Percentiles rank a stretch among this genome's conserved stretches.
Conservation (phyloP, 1,140 invertebrate genomes). For the Magallana gigas region DNA sequence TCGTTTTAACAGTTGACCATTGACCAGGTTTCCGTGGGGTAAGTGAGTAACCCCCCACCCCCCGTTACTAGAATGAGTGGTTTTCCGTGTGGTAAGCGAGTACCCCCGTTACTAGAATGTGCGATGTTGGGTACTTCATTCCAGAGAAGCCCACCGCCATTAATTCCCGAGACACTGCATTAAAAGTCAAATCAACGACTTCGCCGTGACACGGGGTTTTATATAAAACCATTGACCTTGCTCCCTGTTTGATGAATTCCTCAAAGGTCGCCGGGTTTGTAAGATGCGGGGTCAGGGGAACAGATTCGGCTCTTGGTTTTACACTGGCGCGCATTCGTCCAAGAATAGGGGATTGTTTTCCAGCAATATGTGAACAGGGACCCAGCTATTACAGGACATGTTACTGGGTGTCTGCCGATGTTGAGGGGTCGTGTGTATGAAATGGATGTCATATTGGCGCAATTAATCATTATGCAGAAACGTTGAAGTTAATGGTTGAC, state of each 20-base stretch:
- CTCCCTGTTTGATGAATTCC: not conserved
- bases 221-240: slow-evolving; percentile 18
- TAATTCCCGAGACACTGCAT: no score
- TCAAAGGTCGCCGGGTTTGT: slow-evolving; percentile 11
- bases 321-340: not conserved
- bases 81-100: no score
- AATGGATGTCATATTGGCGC: slow-evolving; percentile 2
- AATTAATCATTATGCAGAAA: not conserved
- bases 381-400: not conserved
- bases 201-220: not conserved
- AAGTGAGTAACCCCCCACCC: no score
- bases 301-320: not conserved
- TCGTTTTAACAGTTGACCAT: no score
- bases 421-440: not conserved
- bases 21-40: no score
- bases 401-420: not conserved
- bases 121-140: no score
- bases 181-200: no score
- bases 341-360: slow-evolving; percentile 10
- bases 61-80: no score
- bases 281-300: slow-evolving; percentile 11
- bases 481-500: not conserved
- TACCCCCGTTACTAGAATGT: no score
- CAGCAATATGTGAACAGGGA: not conserved
- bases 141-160: no score